These are phyloP conservation scores for Platysteira castanea DNA, from an alignment of 2,113 vertebrate genomes.

Conservation along the genomic window DNA sequence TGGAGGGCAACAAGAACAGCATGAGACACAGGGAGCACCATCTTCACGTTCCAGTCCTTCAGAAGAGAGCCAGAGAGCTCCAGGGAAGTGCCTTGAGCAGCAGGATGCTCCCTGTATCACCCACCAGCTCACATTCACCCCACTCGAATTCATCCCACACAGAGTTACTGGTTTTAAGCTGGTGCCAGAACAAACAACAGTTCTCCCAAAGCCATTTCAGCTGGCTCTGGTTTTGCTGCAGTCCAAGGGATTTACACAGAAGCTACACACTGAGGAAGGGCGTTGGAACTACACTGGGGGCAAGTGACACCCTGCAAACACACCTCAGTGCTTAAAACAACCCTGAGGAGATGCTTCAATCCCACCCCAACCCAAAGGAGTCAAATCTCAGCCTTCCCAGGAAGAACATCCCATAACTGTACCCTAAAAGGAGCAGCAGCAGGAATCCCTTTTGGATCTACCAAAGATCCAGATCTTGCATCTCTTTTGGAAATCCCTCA, in stretches of 20 bases:
- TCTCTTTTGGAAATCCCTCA: not conserved
- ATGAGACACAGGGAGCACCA: not conserved
- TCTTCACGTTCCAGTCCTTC: not conserved
- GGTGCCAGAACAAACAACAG: not conserved
- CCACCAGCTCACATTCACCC: not conserved
- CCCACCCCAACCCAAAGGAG: not conserved
- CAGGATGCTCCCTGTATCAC: not conserved
- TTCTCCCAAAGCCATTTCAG: not conserved
- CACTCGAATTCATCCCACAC: not conserved
- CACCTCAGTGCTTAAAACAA: not conserved
- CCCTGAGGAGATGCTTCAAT: not conserved
- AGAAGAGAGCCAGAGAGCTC: not conserved
- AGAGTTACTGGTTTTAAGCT: not conserved
- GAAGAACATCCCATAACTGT: not conserved
- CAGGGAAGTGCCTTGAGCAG: not conserved
- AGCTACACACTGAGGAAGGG: not conserved
- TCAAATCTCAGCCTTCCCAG: not conserved
- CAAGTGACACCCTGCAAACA: not conserved
- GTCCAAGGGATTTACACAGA: not conserved
- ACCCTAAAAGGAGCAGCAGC: not conserved
- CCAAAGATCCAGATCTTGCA: not conserved
- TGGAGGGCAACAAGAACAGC: slow-evolving; percentile 41
- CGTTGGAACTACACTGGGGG: not conserved
- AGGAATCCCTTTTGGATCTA: not conserved
- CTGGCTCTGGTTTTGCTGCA: not conserved